Percentiles rank a stretch among this genome's conserved stretches.
These are phyloP conservation scores for Pangasianodon hypophthalmus DNA, from an alignment of 2,113 vertebrate species.

Conservation along the genomic window DNA sequence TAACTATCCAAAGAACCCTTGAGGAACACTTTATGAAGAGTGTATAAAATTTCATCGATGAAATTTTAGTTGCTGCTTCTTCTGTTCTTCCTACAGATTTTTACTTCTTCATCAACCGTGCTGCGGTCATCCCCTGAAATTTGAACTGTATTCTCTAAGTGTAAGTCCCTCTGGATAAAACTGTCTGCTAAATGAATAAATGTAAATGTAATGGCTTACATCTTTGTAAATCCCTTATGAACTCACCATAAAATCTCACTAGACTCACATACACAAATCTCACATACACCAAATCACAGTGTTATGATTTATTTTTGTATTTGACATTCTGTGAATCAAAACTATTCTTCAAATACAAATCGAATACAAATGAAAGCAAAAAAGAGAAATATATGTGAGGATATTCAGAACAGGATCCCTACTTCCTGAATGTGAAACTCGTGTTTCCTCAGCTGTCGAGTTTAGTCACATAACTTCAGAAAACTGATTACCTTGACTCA, in stretches of 20 bases:
- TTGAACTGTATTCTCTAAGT: neutral
- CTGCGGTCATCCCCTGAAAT: neutral
- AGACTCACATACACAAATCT: neutral
- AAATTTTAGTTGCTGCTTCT: neutral
- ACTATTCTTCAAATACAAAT: neutral
- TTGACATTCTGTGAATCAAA: neutral
- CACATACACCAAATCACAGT: neutral
- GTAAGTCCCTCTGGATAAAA: neutral
- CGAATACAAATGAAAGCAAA: neutral
- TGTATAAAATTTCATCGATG: neutral
- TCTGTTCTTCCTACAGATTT: neutral
- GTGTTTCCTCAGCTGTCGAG: neutral
- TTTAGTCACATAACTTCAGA: neutral
- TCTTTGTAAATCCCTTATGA: neutral
- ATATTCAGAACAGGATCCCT: neutral
- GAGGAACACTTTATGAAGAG: neutral
- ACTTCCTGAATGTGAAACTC: neutral
- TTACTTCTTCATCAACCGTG: neutral
- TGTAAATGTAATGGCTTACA: neutral
- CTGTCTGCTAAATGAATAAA: neutral
- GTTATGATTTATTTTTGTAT: neutral
- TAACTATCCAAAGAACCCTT: neutral
- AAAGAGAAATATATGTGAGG: neutral
- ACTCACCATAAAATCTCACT: neutral
- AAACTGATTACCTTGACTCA: conserved; percentile 16